phyloP scores from a whole-genome alignment of 2,888 invertebrate species.

The Brassicogethes aeneus region DNA sequence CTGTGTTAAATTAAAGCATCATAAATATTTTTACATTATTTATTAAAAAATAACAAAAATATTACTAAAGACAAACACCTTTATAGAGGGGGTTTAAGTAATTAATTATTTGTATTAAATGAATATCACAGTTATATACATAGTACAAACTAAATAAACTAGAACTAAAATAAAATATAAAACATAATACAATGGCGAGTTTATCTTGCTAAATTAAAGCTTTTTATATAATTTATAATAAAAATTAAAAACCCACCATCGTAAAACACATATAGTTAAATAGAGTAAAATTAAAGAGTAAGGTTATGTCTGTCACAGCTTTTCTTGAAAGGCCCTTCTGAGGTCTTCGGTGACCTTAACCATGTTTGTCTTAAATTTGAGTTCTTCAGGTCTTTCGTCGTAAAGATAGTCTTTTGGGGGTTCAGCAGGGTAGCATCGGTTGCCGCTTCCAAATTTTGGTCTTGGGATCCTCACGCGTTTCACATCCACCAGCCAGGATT shows the following conservation, averaged over 20 bases:
- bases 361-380: constrained; percentile 45
- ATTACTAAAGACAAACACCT: constrained; percentile 8
- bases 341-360: constrained; percentile 67
- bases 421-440: constrained; percentile 51
- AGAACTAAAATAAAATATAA: not conserved
- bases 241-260: no score
- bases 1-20: not conserved
- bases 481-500: constrained; percentile 76
- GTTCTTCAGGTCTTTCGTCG: constrained; percentile 45
- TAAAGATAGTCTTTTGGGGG: constrained; percentile 70
- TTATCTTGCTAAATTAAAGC: no score
- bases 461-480: constrained; percentile 76
- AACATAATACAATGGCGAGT: not conserved
- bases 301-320: no score
- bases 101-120: constrained; percentile 7
- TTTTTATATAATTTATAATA: no score
- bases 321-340: constrained; percentile 66
- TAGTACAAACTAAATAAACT: constrained; percentile 11
- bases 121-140: constrained; percentile 29
- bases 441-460: constrained; percentile 65
- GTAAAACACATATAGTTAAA: no score
- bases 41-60: constrained; percentile 4
- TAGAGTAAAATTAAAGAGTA: no score
- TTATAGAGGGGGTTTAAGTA: no score
- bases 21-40: not conserved